phyloP scores from a whole-genome alignment of 2,113 vertebrate genomes.

The Conger conger region DNA sequence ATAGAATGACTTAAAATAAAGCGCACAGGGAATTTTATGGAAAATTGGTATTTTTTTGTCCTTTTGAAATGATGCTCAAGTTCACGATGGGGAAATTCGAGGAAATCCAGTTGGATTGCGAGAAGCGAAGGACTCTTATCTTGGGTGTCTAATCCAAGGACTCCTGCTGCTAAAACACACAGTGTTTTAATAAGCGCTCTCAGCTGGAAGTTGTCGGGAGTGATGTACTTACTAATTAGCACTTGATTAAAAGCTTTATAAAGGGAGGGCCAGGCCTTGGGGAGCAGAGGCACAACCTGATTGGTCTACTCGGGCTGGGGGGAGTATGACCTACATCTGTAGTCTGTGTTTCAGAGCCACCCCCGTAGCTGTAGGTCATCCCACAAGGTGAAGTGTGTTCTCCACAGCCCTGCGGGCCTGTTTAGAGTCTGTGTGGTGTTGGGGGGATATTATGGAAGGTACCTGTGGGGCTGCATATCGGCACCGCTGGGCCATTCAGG shows the following conservation, averaged over 20 bases:
- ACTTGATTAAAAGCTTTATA: background rate
- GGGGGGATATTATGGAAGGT: background rate
- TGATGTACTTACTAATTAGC: background rate
- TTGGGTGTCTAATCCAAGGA: background rate
- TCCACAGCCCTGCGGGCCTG: background rate
- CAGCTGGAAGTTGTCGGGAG: background rate
- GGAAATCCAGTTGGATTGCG: background rate
- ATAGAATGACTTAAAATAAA: background rate
- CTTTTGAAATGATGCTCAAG: background rate
- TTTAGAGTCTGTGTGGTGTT: background rate
- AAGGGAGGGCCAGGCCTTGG: background rate
- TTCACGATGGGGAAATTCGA: background rate
- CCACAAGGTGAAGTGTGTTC: background rate
- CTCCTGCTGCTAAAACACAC: background rate
- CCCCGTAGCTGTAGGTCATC: background rate
- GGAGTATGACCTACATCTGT: background rate
- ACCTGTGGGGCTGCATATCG: background rate
- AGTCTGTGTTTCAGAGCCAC: background rate
- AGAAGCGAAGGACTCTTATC: background rate
- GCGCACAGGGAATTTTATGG: background rate
- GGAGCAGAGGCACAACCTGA: background rate
- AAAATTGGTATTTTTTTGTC: background rate
- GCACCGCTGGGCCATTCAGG: too few relatives aligned
- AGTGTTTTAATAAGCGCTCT: background rate
- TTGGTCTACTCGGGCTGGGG: background rate